These are phyloP conservation scores for Corythucha ciliata DNA, from an alignment of 2,888 invertebrate genomes.

Conservation along the genomic window DNA sequence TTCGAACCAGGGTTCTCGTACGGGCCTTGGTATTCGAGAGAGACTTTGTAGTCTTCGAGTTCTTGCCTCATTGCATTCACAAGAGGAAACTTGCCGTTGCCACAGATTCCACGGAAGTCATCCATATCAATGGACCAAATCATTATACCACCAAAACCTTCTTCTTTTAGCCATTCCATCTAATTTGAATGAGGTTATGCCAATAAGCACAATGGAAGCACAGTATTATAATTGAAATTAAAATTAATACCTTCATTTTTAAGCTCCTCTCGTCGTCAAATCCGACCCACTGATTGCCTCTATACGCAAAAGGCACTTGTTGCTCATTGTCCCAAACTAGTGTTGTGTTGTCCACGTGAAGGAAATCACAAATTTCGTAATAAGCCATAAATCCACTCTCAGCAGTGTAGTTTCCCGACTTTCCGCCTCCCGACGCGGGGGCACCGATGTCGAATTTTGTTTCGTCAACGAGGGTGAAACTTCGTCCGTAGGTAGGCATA, in stretches of 20 bases:
- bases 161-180: slow-evolving; percentile 90
- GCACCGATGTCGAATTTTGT: slow-evolving; percentile 89
- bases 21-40: slow-evolving; percentile 74
- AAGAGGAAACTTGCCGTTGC: slow-evolving; percentile 81
- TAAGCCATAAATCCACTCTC: slow-evolving; percentile 93
- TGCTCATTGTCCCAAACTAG: slow-evolving; percentile 93
- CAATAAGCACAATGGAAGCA: background rate
- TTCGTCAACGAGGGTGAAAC: slow-evolving; percentile 76
- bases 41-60: slow-evolving; percentile 69
- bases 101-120: slow-evolving; percentile 84
- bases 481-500: slow-evolving; percentile 88
- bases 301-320: slow-evolving; percentile 89
- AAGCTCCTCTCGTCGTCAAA: slow-evolving; percentile 88
- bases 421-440: slow-evolving; percentile 78
- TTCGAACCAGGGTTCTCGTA: slow-evolving; percentile 60
- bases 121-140: slow-evolving; percentile 96
- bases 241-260: slow-evolving; percentile 66
- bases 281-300: slow-evolving; percentile 85
- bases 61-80: slow-evolving; percentile 80
- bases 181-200: slow-evolving; percentile 41
- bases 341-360: slow-evolving; percentile 81
- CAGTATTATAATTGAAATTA: background rate
- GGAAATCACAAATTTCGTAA: slow-evolving; percentile 89
- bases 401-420: slow-evolving; percentile 75
- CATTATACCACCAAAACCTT: slow-evolving; percentile 93